Conservation (phyloP, 2,888 invertebrate species). For the Hydriomena furcata region DNA sequence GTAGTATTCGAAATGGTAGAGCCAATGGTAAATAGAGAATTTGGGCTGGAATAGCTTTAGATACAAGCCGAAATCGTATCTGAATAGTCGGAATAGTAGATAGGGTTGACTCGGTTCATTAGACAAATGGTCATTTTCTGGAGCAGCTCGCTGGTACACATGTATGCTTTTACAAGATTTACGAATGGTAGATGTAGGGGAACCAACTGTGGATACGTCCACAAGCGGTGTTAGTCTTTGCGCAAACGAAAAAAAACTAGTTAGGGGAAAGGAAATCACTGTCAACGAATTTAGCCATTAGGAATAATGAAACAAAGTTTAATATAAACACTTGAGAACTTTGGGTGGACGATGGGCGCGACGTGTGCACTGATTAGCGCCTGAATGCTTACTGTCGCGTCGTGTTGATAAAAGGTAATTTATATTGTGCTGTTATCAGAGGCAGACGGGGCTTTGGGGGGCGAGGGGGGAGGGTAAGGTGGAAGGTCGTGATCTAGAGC, state of each 20-base stretch:
- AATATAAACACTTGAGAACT: slow-evolving; percentile 18
- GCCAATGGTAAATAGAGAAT: slow-evolving; percentile 69
- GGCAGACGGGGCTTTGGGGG: slow-evolving; percentile 55
- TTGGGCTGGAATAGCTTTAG: slow-evolving; percentile 56
- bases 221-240: slow-evolving; percentile 32
- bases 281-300: slow-evolving; percentile 76
- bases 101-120: slow-evolving; percentile 85
- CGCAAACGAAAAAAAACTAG: slow-evolving; percentile 50
- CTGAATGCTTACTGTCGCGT: slow-evolving; percentile 47
- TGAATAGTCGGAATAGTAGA: slow-evolving; percentile 87
- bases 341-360: neutral
- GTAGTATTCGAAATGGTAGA: slow-evolving; percentile 77
- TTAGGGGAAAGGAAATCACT: slow-evolving; percentile 73
- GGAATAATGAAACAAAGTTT: slow-evolving; percentile 43
- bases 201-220: slow-evolving; percentile 34
- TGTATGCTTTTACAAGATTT: slow-evolving; percentile 64
- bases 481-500: slow-evolving; percentile 62
- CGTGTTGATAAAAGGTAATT: slow-evolving; percentile 54
- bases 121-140: slow-evolving; percentile 80
- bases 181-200: slow-evolving; percentile 54
- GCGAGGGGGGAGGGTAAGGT: slow-evolving; percentile 52
- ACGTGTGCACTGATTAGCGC: slow-evolving; percentile 41
- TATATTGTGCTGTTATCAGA: slow-evolving; percentile 68
- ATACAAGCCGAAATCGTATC: slow-evolving; percentile 82
- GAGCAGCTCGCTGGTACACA: slow-evolving; percentile 66